Evolutionary conservation across 2,113 vertebrate species (phyloP).

Genomic region (Platichthys flesus): DNA sequence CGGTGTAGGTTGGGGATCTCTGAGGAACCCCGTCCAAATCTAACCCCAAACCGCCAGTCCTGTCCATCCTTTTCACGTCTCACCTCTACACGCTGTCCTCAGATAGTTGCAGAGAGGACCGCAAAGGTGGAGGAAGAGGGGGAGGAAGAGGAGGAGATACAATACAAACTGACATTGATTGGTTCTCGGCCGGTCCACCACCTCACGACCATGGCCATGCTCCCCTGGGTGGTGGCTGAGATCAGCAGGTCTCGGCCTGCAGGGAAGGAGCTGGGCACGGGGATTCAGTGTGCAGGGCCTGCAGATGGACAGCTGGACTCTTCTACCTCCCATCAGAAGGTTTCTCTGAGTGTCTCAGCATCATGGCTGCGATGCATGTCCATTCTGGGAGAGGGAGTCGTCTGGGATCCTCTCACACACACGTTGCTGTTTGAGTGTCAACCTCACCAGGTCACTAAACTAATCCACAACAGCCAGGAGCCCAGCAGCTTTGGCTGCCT

Average conservation of each 20-base stretch:
- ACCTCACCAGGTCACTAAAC: slow-evolving; percentile 89
- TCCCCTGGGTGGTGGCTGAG: slow-evolving; percentile 96
- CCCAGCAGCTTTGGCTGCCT: slow-evolving; percentile 93
- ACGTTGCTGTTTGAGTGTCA: slow-evolving; percentile 88
- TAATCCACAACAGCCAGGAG: slow-evolving; percentile 94
- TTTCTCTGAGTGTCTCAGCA: slow-evolving; percentile 86
- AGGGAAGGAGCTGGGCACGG: slow-evolving; percentile 55
- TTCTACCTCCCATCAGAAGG: slow-evolving; percentile 48
- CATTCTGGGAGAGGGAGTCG: slow-evolving; percentile 69
- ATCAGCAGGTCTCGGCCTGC: slow-evolving; percentile 76
- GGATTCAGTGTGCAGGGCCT: neutral
- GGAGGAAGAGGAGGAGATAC: slow-evolving; percentile 65
- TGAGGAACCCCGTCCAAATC: slow-evolving; percentile 10
- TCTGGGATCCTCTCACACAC: slow-evolving; percentile 90
- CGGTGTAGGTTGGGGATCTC: neutral
- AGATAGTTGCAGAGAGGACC: neutral
- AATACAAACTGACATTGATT: slow-evolving; percentile 86
- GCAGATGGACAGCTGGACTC: neutral
- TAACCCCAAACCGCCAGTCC: slow-evolving; percentile 44
- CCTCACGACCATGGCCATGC: slow-evolving; percentile 93
- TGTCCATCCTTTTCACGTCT: slow-evolving; percentile 47
- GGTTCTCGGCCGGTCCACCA: slow-evolving; percentile 88
- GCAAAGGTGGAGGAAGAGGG: slow-evolving; percentile 25
- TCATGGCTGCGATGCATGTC: slow-evolving; percentile 85
- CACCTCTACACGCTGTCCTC: neutral